phyloP scores from a whole-genome alignment of 2,113 vertebrate genomes.

The Geothlypis trichas region DNA sequence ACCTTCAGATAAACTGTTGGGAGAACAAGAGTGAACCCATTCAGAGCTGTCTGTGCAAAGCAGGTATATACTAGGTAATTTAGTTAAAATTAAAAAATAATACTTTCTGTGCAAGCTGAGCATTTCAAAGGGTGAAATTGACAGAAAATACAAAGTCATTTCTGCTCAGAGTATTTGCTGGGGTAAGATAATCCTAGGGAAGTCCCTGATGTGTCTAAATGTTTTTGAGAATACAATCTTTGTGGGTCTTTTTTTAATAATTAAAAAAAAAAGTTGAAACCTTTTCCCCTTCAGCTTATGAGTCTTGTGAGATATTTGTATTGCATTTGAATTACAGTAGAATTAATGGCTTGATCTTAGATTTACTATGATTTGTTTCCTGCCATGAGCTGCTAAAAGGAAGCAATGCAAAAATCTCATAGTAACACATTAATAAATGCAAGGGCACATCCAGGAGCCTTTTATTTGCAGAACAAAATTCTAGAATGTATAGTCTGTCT shows the following conservation, averaged over 20 bases:
- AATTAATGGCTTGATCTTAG: background rate
- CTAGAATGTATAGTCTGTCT: constrained; percentile 14
- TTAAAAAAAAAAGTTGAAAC: background rate
- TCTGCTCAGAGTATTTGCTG: background rate
- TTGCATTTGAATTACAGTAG: background rate
- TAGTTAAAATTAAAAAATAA: background rate
- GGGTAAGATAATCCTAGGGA: background rate
- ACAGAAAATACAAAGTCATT: background rate
- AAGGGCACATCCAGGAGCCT: background rate
- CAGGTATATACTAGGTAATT: background rate
- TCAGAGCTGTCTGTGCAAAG: background rate
- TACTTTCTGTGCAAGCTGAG: background rate
- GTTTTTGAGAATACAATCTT: background rate
- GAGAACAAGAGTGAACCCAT: background rate
- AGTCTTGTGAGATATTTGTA: background rate
- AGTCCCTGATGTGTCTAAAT: background rate
- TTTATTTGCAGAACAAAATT: constrained; percentile 21
- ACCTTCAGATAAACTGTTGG: background rate
- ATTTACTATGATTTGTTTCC: background rate
- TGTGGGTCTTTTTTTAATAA: background rate
- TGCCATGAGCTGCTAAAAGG: background rate
- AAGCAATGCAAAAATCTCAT: background rate
- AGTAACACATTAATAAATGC: background rate
- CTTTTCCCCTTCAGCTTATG: background rate
- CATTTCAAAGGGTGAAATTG: background rate